Percentiles rank a stretch among this genome's conserved stretches.
Evolutionary conservation across 2,888 invertebrate species (phyloP).

Genomic region (Cyclophora albipunctata): DNA sequence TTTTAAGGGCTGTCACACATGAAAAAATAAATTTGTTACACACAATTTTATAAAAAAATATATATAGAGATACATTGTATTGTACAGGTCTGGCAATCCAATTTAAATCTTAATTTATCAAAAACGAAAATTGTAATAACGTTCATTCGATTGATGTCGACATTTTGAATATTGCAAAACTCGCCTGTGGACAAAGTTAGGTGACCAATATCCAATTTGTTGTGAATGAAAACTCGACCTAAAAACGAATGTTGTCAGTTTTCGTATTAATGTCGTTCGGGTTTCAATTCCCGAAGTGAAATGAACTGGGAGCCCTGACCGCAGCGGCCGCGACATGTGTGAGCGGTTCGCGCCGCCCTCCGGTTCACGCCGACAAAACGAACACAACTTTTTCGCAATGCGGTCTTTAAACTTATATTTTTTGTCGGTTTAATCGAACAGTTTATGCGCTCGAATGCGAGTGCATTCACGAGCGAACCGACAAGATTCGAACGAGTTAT

Average conservation of each 20-base stretch:
- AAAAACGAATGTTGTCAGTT: constrained; percentile 22
- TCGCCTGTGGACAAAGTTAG: constrained; percentile 11
- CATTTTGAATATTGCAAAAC: not conserved
- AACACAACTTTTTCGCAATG: constrained; percentile 65
- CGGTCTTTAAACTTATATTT: constrained; percentile 58
- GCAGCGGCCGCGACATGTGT: constrained; percentile 53
- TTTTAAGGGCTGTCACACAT: constrained; percentile 11
- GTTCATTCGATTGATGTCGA: not conserved
- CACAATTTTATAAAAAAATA: too few relatives aligned
- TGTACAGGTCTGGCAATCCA: too few relatives aligned
- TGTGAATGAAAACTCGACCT: constrained; percentile 16
- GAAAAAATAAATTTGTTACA: not conserved
- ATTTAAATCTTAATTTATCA: too few relatives aligned
- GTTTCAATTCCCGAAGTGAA: constrained; percentile 20
- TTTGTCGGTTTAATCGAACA: constrained; percentile 41
- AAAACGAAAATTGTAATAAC: not conserved
- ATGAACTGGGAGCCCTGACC: constrained; percentile 22
- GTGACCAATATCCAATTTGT: constrained; percentile 20
- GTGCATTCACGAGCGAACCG: constrained; percentile 17
- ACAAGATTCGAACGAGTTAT: constrained; percentile 21
- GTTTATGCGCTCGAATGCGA: constrained; percentile 27
- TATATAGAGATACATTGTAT: too few relatives aligned
- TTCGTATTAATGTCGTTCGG: constrained; percentile 22
- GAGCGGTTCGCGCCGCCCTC: constrained; percentile 35
- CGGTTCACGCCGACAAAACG: constrained; percentile 40